A percentile compares a stretch with the other conserved stretches of the same genome.
These are phyloP conservation scores for Cylindroiulus punctatus DNA, from an alignment of 2,888 invertebrate species.

Conservation along the genomic window DNA sequence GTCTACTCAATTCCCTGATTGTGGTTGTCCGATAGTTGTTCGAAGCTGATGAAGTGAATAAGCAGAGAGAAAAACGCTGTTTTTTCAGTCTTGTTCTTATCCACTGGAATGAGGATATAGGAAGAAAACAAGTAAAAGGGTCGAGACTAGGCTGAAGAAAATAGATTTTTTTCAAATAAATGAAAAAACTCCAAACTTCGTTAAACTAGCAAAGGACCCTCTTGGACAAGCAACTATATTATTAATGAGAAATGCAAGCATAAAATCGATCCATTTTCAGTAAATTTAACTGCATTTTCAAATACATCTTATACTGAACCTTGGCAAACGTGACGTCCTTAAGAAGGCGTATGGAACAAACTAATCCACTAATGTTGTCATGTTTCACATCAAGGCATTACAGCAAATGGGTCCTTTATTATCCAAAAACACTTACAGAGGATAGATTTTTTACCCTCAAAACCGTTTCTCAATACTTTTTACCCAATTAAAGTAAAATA, in stretches of 20 bases:
- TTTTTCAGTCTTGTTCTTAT: neutral
- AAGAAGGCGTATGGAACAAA: too few species aligned
- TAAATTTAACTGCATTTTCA: neutral
- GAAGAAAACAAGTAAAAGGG: neutral
- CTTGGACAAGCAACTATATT: conserved; percentile 1
- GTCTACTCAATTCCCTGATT: conserved; percentile 21
- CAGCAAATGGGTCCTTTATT: too few species aligned
- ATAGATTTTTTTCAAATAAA: neutral
- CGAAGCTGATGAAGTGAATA: conserved; percentile 26
- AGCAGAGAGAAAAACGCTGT: neutral
- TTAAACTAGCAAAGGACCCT: neutral
- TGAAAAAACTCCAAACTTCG: neutral
- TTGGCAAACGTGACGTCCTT: neutral
- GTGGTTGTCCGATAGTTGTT: conserved; percentile 30
- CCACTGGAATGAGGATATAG: neutral
- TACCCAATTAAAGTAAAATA: too few species aligned
- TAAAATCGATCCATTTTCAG: neutral
- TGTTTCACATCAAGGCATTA: too few species aligned
- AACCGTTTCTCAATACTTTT: too few species aligned
- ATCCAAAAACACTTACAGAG: too few species aligned
- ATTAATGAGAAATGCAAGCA: conserved; percentile 13
- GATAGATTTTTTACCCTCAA: too few species aligned
- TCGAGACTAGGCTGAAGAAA: neutral
- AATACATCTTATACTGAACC: neutral
- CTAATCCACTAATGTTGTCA: too few species aligned